Conservation (phyloP, 2,113 vertebrate species). For the Lagopus muta region DNA sequence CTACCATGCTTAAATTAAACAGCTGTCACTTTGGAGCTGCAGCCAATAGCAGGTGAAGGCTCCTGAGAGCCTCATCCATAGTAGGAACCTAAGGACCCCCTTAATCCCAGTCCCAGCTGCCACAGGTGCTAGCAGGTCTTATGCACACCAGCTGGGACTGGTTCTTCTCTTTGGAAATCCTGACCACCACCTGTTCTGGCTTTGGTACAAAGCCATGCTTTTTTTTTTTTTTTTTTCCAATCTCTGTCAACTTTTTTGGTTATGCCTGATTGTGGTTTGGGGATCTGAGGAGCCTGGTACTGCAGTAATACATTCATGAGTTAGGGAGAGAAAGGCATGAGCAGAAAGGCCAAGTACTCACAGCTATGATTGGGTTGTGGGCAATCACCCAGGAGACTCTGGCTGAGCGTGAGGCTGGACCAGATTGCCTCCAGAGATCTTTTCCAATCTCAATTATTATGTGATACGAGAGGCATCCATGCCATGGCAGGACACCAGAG, state of each 20-base stretch:
- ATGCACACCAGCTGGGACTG: neutral
- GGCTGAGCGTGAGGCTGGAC: too few relatives aligned
- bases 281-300: neutral
- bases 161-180: neutral
- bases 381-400: neutral
- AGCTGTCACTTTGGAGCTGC: neutral
- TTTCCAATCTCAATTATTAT: neutral
- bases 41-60: neutral
- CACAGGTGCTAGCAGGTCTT: neutral
- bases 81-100: neutral
- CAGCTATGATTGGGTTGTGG: neutral
- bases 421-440: neutral
- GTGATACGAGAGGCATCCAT: neutral
- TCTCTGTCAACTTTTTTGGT: neutral
- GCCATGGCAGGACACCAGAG: neutral
- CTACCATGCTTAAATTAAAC: neutral
- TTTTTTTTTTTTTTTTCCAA: accelerated
- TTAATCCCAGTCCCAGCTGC: neutral
- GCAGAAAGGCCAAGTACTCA: neutral
- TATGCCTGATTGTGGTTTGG: neutral
- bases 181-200: neutral
- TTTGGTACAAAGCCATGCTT: neutral
- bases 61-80: neutral
- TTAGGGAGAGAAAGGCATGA: neutral
- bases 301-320: accelerated